Percentiles rank a stretch among this genome's conserved stretches.
phyloP scores from a whole-genome alignment of 2,888 invertebrate genomes.

The Cryptocheilus praepositus region DNA sequence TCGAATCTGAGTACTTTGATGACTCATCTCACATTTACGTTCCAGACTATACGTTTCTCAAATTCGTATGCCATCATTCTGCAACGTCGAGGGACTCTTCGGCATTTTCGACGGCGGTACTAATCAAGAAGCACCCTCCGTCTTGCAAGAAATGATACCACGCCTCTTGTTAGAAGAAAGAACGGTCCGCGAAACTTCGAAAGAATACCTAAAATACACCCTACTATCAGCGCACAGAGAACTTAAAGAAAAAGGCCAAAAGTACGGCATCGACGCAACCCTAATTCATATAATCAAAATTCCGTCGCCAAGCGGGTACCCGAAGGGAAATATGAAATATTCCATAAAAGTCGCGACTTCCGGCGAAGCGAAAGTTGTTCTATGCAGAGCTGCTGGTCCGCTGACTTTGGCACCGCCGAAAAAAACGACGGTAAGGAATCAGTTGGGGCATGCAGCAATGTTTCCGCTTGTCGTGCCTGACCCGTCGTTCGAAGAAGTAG shows the following conservation, averaged over 20 bases:
- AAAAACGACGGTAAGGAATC: constrained; percentile 76
- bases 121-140: constrained; percentile 82
- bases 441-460: constrained; percentile 81
- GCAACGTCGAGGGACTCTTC: constrained; percentile 87
- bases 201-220: constrained; percentile 90
- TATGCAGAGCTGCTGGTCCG: constrained; percentile 83
- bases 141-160: constrained; percentile 85
- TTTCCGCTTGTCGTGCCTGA: constrained; percentile 84
- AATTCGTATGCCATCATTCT: constrained; percentile 85
- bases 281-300: constrained; percentile 84
- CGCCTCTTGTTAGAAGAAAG: constrained; percentile 88
- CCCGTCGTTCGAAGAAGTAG: constrained; percentile 85
- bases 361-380: constrained; percentile 85
- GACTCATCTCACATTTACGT: too few species aligned
- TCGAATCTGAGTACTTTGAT: too few species aligned
- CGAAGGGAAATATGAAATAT: constrained; percentile 79
- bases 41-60: constrained; percentile 84
- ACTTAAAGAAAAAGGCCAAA: constrained; percentile 84
- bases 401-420: constrained; percentile 80
- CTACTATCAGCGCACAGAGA: constrained; percentile 87
- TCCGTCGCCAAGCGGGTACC: constrained; percentile 78
- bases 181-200: constrained; percentile 86
- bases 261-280: constrained; percentile 84
- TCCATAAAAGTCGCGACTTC: constrained; percentile 85
- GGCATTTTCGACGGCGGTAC: constrained; percentile 89